Conservation (phyloP, 2,888 invertebrate genomes). For the Steinernema hermaphroditum region DNA sequence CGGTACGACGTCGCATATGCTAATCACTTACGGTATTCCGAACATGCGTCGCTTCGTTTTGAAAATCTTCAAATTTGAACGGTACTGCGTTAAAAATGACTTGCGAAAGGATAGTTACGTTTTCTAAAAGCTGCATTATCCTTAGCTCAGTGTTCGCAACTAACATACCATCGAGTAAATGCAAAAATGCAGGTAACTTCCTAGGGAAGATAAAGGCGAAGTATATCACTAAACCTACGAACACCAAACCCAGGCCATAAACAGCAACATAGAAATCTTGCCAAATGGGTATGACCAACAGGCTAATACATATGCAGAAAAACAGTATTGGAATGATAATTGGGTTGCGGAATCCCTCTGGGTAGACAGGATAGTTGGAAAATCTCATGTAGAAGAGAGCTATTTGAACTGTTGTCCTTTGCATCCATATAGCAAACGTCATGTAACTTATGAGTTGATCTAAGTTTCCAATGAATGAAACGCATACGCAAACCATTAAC, state of each 20-base stretch:
- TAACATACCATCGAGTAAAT: no score
- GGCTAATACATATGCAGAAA: conserved; percentile 50
- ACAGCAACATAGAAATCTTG: conserved; percentile 56
- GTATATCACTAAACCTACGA: conserved; percentile 51
- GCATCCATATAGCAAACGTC: conserved; percentile 58
- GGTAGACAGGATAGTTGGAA: conserved; percentile 25
- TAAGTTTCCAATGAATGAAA: conserved; percentile 58
- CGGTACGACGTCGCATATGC: no score
- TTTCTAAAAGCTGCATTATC: no score
- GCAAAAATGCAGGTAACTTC: conserved; percentile 41
- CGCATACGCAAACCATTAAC: conserved; percentile 49
- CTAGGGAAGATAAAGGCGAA: conserved; percentile 54
- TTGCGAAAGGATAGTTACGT: no score
- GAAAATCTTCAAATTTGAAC: no score
- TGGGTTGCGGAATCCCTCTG: conserved; percentile 49
- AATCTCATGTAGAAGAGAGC: conserved; percentile 49
- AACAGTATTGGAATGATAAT: conserved; percentile 53
- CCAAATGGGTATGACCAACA: conserved; percentile 56
- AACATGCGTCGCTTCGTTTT: no score
- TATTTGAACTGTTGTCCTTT: conserved; percentile 44
- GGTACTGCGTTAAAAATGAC: no score
- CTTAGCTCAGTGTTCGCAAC: no score
- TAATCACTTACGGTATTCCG: no score
- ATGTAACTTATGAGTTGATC: conserved; percentile 61
- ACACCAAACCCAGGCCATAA: conserved; percentile 49